Percentiles rank a stretch among this genome's conserved stretches.
Evolutionary conservation across 2,113 vertebrate species (phyloP).

Genomic region (Aphelocoma coerulescens): DNA sequence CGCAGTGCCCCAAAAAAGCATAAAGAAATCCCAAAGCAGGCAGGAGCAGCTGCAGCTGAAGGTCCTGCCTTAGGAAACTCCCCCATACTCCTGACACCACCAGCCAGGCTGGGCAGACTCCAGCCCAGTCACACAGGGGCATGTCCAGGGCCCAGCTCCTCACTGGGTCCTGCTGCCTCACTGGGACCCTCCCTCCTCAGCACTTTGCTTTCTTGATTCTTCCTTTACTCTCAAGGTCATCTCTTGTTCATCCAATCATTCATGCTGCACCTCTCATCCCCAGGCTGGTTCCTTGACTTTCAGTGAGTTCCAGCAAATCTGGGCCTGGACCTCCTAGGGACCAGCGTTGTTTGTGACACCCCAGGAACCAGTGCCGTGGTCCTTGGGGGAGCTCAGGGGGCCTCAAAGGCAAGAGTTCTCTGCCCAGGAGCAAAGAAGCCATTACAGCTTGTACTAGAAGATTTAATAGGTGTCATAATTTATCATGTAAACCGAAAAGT

Average conservation of each 20-base stretch:
- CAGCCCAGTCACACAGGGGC: neutral
- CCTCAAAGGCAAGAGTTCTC: conserved; percentile 86
- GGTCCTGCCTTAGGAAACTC: neutral
- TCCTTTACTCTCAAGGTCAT: conserved; percentile 66
- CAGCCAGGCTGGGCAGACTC: neutral
- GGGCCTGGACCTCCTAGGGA: conserved; percentile 5
- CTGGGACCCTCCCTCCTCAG: neutral
- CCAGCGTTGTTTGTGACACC: conserved; percentile 76
- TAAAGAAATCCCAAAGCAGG: neutral
- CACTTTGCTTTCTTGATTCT: neutral
- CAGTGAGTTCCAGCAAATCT: conserved; percentile 51
- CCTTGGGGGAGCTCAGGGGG: conserved; percentile 81
- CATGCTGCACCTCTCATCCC: neutral
- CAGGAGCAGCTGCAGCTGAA: neutral
- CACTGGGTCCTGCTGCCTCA: accelerated
- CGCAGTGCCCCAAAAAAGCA: accelerated
- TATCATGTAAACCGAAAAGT: conserved; percentile 99
- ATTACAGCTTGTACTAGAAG: conserved; percentile 92
- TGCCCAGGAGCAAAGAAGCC: conserved; percentile 91
- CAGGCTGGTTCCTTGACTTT: conserved; percentile 40
- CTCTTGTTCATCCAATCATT: neutral
- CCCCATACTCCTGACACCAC: accelerated
- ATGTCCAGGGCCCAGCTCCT: neutral
- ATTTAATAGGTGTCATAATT: conserved; percentile 99
- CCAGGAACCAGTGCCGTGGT: conserved; percentile 75